These are phyloP conservation scores for Bombus superbus DNA, from an alignment of 1,140 invertebrate genomes.

Conservation along the genomic window DNA sequence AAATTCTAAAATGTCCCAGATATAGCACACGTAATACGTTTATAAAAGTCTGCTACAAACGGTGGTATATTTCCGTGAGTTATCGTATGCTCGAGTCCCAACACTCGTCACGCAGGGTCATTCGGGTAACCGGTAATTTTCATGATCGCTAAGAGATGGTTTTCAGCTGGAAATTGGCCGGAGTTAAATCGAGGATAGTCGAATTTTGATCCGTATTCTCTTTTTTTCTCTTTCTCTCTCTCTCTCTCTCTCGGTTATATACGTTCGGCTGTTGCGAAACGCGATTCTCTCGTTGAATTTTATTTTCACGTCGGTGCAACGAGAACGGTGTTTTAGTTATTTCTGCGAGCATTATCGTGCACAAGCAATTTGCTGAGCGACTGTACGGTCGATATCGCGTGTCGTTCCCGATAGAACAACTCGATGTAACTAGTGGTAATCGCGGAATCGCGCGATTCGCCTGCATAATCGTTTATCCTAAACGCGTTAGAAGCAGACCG, in stretches of 20 bases:
- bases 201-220: not conserved
- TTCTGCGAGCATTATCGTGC: slow-evolving; percentile 8
- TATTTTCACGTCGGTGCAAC: not conserved
- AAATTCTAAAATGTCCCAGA: no score
- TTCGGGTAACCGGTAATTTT: not conserved
- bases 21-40: no score
- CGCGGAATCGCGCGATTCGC: not conserved
- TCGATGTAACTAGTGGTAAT: slow-evolving; percentile 7
- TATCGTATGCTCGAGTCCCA: not conserved
- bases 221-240: not conserved
- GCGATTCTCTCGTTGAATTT: not conserved
- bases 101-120: not conserved
- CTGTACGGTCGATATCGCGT: slow-evolving; percentile 9
- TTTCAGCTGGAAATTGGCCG: not conserved
- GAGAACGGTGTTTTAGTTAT: not conserved
- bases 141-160: not conserved
- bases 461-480: slow-evolving; percentile 1
- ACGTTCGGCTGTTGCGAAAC: not conserved
- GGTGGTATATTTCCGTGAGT: not conserved
- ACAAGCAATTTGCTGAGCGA: not conserved
- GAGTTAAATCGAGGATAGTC: not conserved
- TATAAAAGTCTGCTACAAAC: not conserved
- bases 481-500: not conserved
- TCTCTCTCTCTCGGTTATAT: not conserved
- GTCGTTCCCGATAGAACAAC: slow-evolving; percentile 3